phyloP scores from a whole-genome alignment of 1,140 invertebrate species.

The Cataglyphis hispanica region DNA sequence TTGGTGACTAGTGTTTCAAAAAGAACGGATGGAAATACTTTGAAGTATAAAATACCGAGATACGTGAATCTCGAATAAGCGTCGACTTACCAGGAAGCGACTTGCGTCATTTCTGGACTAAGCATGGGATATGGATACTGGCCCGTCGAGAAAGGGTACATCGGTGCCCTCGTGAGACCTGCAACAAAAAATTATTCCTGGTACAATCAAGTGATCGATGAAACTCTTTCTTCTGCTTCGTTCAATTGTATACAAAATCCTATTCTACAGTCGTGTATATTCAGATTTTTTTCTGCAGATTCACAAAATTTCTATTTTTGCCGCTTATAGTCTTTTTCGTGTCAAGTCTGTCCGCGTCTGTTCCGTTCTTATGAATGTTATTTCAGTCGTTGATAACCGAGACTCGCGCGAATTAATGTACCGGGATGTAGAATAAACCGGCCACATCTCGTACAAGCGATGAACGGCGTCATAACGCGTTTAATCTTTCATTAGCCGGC shows the following conservation, averaged over 20 bases:
- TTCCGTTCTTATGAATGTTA: neutral
- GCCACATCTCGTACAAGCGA: constrained; percentile 16
- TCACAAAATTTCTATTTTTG: neutral
- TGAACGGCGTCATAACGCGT: constrained; percentile 37
- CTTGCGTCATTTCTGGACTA: constrained; percentile 97
- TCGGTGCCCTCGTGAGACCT: constrained; percentile 95
- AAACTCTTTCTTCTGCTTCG: neutral
- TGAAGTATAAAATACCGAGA: neutral
- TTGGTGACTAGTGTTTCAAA: neutral
- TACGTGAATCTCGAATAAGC: neutral
- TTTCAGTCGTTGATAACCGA: neutral
- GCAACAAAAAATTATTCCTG: constrained; percentile 82
- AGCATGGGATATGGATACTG: constrained; percentile 98
- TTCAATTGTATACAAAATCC: neutral
- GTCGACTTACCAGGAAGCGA: constrained; percentile 95
- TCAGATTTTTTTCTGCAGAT: neutral
- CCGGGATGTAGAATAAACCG: constrained; percentile 1
- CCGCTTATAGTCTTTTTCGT: neutral
- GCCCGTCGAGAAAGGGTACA: constrained; percentile 95
- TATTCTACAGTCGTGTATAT: neutral
- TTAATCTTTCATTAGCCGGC: constrained; percentile 55
- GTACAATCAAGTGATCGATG: neutral
- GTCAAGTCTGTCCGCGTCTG: neutral
- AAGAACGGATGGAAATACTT: neutral
- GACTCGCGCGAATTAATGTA: constrained; percentile 1